Evolutionary conservation across 2,113 vertebrate genomes (phyloP), one percentile per base, ranked within the genome.

Genomic region (Oryzias melastigma): DNA sequence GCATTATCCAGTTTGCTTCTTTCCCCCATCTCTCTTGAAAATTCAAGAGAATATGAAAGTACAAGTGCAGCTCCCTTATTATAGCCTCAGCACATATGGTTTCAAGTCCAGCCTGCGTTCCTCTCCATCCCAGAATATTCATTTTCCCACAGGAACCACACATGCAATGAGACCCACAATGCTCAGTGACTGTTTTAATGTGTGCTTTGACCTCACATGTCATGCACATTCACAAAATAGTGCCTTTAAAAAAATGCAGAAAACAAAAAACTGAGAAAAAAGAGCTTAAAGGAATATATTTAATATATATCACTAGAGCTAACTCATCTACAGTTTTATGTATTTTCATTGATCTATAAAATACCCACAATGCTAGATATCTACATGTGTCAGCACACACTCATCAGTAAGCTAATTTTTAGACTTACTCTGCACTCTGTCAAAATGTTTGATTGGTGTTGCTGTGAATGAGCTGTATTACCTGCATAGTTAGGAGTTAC

Each of bases 121-220:
- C 17, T 46, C 52, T 68, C 59, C 24, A 71, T 62, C 55, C 29
- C 68, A 60, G 17, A 73, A 80, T 71, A 71, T 63, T 58, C 35
- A 35, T 15, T 29, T 77, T 57, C 62, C 71, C n/a, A 50, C 68
- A 62, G 78, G 82, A 68, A 84, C 65, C 49, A 58, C 57, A 43
- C 25, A 72, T 0, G 14, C 61, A 24, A 68, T 1, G 16, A 65
- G 43, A 57, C 41, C 25, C 51, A 55, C 52, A 16, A 25, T 5
- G 3, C 51, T 45, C 16, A 22, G n/a, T 44, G 15, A 48, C 49
- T 13, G 22, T 67, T 42, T 46, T 12, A 44, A 4, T 35, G 49
- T 18, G n/a, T 18, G 45, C 8, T 48, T 65, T 17, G 6, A 1
- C 52, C 29, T 64, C 50, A 59, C 49, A 51, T 35, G 40, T 18